Evolutionary conservation across 2,888 invertebrate species (phyloP), one percentile per base, ranked within the genome.

Genomic region (Pterobdella sp.): DNA sequence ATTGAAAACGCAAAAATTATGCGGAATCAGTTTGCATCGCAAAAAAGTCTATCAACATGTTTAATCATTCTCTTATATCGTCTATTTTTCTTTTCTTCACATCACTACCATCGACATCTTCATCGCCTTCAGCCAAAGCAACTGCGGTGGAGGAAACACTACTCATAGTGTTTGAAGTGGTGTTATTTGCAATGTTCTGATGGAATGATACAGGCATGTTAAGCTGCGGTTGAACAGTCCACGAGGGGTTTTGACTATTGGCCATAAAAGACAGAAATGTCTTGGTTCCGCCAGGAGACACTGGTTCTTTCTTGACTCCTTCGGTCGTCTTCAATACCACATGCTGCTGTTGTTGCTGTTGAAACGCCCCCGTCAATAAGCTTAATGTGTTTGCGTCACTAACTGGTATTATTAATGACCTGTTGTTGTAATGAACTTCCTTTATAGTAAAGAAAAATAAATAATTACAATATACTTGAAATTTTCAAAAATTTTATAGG

Each of bases 341-440:
- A 34, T 56, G 63, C 7, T 52, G 34, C 63, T 56, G 63, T 4
- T 52, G 52, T 18, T 42, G 52, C 35, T 71, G 71, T 36, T 71
- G 71, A 0, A 71, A 32, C 7, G 71, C 71, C 14, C 71, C 73
- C 1, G 73, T 64, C 36, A 73, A 42, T 14, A 73, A 18, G 49
- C 52, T 73, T 37, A 73, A 68, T 4, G 73, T 36, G 37, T 42
- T 68, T 37, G 66, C 64, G 42, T 68, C 68, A 49, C 63, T 73
- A 37, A 73, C 69, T 42, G 73, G 73, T 42, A 73, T 73, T n/a
- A 73, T 73, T 32, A 73, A 32, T 14, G 73, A 69, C 26, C 73
- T 73, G 52, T 22, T 26, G 34, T 26, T 69, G 7, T 14, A 69
- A 18, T 14, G 7, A 63, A n/a, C n/a, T 63, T 14, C n/a, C n/a